Percentiles rank a stretch among this genome's conserved stretches.
Conservation (phyloP, 2,797 vertebrate genomes). For the Chaetodon trifasciatus region DNA sequence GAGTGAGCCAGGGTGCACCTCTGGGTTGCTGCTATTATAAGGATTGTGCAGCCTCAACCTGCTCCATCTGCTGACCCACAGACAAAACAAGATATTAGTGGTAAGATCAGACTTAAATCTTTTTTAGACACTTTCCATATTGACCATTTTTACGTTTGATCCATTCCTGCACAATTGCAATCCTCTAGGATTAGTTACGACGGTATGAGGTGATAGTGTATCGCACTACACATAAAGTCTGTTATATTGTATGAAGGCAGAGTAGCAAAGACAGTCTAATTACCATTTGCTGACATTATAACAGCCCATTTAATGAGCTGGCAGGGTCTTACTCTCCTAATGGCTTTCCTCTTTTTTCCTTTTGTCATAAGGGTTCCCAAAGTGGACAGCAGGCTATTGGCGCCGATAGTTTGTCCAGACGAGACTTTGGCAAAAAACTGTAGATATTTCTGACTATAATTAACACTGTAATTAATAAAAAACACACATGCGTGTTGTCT, state of each 20-base stretch:
- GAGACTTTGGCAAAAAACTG: too few relatives aligned
- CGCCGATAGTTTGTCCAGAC: background rate
- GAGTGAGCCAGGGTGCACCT: constrained; percentile 21
- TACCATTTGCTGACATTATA: constrained; percentile 42
- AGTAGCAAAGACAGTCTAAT: constrained; percentile 32
- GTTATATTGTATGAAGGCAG: constrained; percentile 13
- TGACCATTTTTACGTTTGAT: background rate
- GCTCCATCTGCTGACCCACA: constrained; percentile 42
- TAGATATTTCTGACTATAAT: background rate
- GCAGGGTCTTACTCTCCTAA: constrained; percentile 35
- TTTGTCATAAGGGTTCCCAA: background rate
- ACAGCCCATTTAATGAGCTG: constrained; percentile 43
- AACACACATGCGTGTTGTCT: background rate
- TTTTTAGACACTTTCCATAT: background rate
- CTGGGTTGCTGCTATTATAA: constrained; percentile 44
- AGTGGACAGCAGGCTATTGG: background rate
- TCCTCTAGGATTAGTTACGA: background rate
- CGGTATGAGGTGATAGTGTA: background rate
- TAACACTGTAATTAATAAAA: background rate
- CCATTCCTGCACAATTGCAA: background rate
- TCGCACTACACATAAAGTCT: constrained; percentile 2
- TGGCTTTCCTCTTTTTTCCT: constrained; percentile 15
- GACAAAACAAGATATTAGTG: constrained; percentile 38
- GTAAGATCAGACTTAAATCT: background rate
- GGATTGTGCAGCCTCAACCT: constrained; percentile 25